Conservation (phyloP, 2,113 vertebrate genomes). For the Nibea coibor region DNA sequence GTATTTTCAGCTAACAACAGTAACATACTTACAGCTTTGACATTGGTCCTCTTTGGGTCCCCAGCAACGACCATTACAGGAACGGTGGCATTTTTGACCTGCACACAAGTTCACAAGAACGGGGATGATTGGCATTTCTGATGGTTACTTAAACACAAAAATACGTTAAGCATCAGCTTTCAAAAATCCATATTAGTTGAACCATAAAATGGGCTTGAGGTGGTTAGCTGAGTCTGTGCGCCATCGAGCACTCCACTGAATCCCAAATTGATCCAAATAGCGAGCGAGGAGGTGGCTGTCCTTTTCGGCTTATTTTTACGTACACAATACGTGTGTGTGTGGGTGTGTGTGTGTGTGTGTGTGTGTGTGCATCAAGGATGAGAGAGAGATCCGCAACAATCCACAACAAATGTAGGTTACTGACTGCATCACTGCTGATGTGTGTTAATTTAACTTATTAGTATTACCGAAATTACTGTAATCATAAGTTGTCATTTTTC, state of each 20-base stretch:
- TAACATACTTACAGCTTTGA: slow-evolving; percentile 92
- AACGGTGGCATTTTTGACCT: slow-evolving; percentile 96
- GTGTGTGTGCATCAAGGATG: not conserved
- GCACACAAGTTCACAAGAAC: slow-evolving; percentile 45
- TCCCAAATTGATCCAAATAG: slow-evolving; percentile 7
- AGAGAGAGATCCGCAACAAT: too few relatives aligned
- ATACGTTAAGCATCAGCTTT: slow-evolving; percentile 6
- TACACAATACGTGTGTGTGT: not conserved
- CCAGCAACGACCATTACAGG: slow-evolving; percentile 96
- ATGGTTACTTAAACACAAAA: slow-evolving; percentile 14
- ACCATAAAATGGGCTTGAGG: slow-evolving; percentile 11
- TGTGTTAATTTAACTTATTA: not conserved
- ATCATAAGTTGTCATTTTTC: not conserved
- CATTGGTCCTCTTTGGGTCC: slow-evolving; percentile 94
- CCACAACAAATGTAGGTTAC: too few relatives aligned
- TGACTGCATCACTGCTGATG: not conserved
- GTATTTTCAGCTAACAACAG: not conserved
- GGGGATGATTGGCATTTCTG: slow-evolving; percentile 29
- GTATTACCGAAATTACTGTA: not conserved
- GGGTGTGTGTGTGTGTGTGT: not conserved
- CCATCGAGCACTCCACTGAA: slow-evolving; percentile 6
- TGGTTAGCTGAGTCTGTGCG: slow-evolving; percentile 1
- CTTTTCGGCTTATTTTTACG: slow-evolving; percentile 7
- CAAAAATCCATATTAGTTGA: not conserved
- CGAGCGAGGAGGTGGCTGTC: not conserved